phyloP scores from a whole-genome alignment of 2,113 vertebrate species.

The Xenopus borealis region DNA sequence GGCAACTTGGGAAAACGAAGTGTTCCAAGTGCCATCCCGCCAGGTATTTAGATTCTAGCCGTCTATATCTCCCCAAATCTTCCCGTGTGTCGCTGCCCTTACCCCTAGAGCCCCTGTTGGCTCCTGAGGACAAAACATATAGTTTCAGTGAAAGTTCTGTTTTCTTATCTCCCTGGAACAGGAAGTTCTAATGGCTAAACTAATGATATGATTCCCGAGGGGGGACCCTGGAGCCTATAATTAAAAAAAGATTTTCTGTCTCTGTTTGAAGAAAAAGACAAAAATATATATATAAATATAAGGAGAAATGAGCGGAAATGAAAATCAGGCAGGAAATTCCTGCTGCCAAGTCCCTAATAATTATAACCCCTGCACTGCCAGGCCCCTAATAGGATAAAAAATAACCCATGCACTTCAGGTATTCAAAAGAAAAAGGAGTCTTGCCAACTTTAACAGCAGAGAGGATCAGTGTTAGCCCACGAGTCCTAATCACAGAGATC shows the following conservation, averaged over 20 bases:
- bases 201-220: constrained; percentile 1
- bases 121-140: too few relatives aligned
- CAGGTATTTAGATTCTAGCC: too few relatives aligned
- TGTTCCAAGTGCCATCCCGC: too few relatives aligned
- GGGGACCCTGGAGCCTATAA: background rate
- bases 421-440: too few relatives aligned
- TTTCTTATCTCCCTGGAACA: background rate
- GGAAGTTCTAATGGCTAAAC: background rate
- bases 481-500: background rate
- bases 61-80: too few relatives aligned
- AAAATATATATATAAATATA: constrained; percentile 32
- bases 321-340: constrained; percentile 62
- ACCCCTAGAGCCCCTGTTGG: background rate
- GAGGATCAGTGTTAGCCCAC: too few relatives aligned
- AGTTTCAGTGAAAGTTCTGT: background rate
- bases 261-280: constrained; percentile 48
- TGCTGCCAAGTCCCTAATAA: constrained; percentile 37
- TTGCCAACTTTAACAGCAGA: too few relatives aligned
- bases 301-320: constrained; percentile 58
- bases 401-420: background rate
- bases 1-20: too few relatives aligned
- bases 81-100: too few relatives aligned
- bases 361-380: background rate
- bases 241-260: constrained; percentile 26
- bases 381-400: background rate